Evolutionary conservation across 1,140 invertebrate genomes (phyloP), one percentile per base, ranked within the genome.

Genomic region (Notospermus geniculatus): DNA sequence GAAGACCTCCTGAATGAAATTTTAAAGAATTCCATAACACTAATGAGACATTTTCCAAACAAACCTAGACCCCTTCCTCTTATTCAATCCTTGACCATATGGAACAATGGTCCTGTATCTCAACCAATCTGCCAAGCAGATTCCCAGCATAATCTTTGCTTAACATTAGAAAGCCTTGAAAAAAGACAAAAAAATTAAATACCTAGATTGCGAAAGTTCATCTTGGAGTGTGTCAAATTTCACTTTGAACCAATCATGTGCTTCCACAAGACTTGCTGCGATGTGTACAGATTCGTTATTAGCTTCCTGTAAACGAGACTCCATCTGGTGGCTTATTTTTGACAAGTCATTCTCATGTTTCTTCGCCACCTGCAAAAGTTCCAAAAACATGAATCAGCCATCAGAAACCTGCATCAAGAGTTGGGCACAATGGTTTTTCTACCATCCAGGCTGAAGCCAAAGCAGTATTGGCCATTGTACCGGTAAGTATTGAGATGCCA

Each of bases 191-290:
- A n/a, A n/a, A n/a, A n/a, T n/a, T 29, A 61, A 52, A 46, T 68
- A 77, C 75, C 61, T 73, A 2, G 75, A 76, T 0, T 64, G 53
- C 9, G 63, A 22, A 2, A 78, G 63, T 60, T 77, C 76, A 23
- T 67, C 57, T 60, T 77, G 75, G n/a, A 78, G 57, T 39, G 71
- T 70, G 23, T 77, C 71, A 72, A 78, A 78, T 59, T 73, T 76
- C 58, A 66, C 65, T 56, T 73, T 75, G 55, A 78, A 78, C 76
- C 76, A 78, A 19, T 76, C 68, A 63, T 78, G 75, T 9, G 76
- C 75, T 62, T 75, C 75, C 27, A 17, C 22, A 15, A 29, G 27
- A 30, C 22, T 29, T 56, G 22, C 2, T 25, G 17, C 23, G 57
- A 78, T 74, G 71, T 78, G 72, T 2, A 72, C 43, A 22, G 75